These are phyloP conservation scores for Alectoris magna DNA, from an alignment of 2,797 vertebrate genomes.

Conservation along the genomic window DNA sequence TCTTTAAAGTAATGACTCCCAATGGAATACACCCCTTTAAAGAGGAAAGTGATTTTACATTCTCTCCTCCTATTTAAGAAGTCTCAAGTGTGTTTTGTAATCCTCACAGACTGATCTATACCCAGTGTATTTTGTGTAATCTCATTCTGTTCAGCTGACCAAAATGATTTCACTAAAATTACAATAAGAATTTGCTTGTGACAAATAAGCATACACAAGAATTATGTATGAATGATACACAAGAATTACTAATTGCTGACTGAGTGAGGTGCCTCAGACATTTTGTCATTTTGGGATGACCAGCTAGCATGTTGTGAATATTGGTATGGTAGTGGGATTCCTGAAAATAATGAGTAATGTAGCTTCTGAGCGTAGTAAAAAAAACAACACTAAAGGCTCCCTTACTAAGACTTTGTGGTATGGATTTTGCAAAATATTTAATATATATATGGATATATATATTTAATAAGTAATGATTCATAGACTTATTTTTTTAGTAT, in stretches of 20 bases:
- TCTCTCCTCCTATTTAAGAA: neutral
- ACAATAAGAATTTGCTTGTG: neutral
- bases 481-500: neutral
- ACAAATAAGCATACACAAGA: too few species aligned
- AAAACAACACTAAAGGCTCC: neutral
- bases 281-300: neutral
- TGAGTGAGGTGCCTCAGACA: neutral
- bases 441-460: neutral
- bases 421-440: neutral
- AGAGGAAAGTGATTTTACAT: neutral
- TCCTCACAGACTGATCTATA: neutral
- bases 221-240: neutral
- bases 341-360: conserved; percentile 28
- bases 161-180: neutral
- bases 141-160: neutral
- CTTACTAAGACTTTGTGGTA: neutral
- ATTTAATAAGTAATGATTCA: neutral
- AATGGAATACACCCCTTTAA: neutral
- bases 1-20: neutral
- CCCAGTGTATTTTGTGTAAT: neutral
- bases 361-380: conserved; percentile 6
- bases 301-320: neutral
- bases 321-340: neutral
- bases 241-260: neutral
- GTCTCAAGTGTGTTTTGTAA: neutral